These are phyloP conservation scores for Drosophila quinaria DNA, from an alignment of 2,888 invertebrate species.

Conservation along the genomic window DNA sequence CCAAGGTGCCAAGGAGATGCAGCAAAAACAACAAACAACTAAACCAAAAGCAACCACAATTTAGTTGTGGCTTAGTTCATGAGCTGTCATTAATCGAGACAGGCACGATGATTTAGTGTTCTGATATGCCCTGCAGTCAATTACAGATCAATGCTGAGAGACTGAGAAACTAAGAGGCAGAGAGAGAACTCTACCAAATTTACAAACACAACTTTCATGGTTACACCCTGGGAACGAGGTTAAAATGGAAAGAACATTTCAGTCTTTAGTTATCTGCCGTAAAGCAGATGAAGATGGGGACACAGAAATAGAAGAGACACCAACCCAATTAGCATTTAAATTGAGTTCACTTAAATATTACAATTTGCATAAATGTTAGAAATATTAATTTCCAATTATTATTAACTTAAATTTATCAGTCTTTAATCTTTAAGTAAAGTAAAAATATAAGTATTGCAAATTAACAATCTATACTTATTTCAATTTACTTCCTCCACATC, in stretches of 20 bases:
- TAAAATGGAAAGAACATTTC: constrained; percentile 42
- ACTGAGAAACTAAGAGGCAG: constrained; percentile 14
- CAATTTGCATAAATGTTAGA: no score
- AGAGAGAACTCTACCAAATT: constrained; percentile 33
- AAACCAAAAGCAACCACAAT: constrained; percentile 55
- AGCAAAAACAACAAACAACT: constrained; percentile 4
- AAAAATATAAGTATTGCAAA: no score
- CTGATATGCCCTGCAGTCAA: constrained; percentile 76
- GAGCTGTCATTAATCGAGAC: constrained; percentile 79
- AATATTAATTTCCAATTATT: no score
- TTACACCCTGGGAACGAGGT: constrained; percentile 69
- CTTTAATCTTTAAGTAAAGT: no score
- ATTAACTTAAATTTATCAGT: neutral
- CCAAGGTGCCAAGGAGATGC: constrained; percentile 32
- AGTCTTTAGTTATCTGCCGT: constrained; percentile 4
- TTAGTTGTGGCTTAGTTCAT: constrained; percentile 80
- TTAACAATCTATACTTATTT: no score
- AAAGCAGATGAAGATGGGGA: neutral
- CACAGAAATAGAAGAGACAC: neutral
- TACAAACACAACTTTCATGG: constrained; percentile 8
- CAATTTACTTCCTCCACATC: no score
- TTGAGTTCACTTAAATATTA: no score
- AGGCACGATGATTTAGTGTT: constrained; percentile 72
- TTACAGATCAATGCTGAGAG: constrained; percentile 70
- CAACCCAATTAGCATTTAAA: no score